Evolutionary conservation across 1,140 invertebrate species (phyloP), one percentile per base, ranked within the genome.

Genomic region (Cecropterus lyciades): DNA sequence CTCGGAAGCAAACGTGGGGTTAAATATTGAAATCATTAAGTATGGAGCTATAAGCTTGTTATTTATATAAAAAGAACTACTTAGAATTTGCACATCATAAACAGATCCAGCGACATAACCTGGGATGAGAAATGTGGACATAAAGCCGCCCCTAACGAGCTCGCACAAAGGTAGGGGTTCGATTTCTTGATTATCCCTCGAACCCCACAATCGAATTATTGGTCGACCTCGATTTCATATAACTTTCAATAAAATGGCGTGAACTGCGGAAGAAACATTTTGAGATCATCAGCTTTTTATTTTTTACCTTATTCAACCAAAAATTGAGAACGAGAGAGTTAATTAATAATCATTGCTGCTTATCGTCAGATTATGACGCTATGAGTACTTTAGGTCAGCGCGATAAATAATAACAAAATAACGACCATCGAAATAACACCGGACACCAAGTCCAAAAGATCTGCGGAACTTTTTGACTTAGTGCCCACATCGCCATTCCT

Each of bases 111-210:
- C 46, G 20, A 72, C 57, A 71, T 53, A 42, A 43, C 24, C 30
- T 27, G 57, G 69, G 30, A 65, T 68, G 64, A 70, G 65, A 72
- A 68, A 51, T 56, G 51, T 33, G 56, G 63, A 9, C 10, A 74
- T 69, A 71, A 74, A 74, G 60, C 55, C 60, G 64, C 49, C 37
- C 49, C 59, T 75, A 75, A 75, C 72, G 72, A 75, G 69, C 65
- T 65, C 59, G 43, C 66, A 68, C 70, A 72, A 72, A 72, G 56
- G 70, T 62, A 48, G 42, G 60, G 65, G 49, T 59, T 68, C 55
- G 62, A 67, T 71, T 70, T 67, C 65, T 71, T 62, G 69, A 66
- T 71, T 71, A 70, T 70, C 59, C 57, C 65, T 55, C 55, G 53
- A 65, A 63, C 59, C 62, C 65, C 49, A 72, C 62, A 67, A 72